Conservation (phyloP, 2,113 vertebrate genomes). For the Felis catus region DNA sequence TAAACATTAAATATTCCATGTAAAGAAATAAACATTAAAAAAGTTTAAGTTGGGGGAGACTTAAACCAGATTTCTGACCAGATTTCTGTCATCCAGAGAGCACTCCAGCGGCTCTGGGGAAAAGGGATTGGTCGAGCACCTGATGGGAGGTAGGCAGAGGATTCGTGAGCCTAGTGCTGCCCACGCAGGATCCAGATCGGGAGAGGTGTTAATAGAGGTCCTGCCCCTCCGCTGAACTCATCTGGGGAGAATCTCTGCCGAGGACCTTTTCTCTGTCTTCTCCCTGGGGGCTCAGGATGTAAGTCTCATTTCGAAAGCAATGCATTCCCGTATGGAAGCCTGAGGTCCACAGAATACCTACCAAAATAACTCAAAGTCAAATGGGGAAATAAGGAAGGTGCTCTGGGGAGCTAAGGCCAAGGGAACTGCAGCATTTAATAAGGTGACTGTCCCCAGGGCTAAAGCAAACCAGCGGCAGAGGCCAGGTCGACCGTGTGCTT, state of each 20-base stretch:
- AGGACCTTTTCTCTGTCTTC: neutral
- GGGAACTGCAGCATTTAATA: rapidly evolving
- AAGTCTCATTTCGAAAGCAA: neutral
- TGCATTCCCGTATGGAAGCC: rapidly evolving
- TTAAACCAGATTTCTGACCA: neutral
- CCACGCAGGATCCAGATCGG: rapidly evolving
- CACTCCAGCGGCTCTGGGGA: rapidly evolving
- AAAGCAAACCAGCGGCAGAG: neutral
- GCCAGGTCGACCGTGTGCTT: rapidly evolving
- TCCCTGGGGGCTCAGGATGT: neutral
- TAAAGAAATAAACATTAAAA: no score
- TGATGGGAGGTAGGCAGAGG: rapidly evolving
- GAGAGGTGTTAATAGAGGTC: neutral
- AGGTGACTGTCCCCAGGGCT: neutral
- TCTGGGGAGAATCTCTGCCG: neutral
- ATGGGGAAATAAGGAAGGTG: neutral
- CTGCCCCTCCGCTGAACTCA: neutral
- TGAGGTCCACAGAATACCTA: neutral
- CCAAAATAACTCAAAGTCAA: neutral
- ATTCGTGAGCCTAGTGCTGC: neutral
- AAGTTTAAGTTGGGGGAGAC: neutral
- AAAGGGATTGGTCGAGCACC: rapidly evolving
- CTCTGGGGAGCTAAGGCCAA: neutral
- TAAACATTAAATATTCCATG: no score
- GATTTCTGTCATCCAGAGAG: neutral